A percentile compares a stretch with the other conserved stretches of the same genome.
Evolutionary conservation across 2,797 vertebrate genomes (phyloP).

Genomic region (Remorina albescens): DNA sequence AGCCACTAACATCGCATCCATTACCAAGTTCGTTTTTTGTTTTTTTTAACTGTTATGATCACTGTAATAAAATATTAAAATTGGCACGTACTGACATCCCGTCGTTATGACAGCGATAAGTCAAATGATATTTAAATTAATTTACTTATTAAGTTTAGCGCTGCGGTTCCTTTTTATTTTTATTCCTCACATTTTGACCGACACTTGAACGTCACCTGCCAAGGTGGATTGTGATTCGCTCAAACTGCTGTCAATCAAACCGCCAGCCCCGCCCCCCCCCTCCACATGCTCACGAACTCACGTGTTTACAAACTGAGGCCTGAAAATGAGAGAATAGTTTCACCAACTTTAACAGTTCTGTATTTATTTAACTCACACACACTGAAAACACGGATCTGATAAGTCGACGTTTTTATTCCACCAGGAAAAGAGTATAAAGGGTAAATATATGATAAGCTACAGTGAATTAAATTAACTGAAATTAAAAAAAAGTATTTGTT

Average conservation of each 20-base stretch:
- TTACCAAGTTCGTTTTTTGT: no score
- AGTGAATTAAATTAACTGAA: no score
- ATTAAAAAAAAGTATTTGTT: no score
- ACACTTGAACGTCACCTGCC: conserved; percentile 13
- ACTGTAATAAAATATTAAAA: not conserved
- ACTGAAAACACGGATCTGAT: no score
- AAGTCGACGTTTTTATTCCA: no score
- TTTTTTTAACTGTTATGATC: not conserved
- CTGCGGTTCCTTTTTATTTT: fast-evolving
- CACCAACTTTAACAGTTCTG: no score
- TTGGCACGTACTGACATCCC: fast-evolving
- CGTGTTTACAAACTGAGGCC: not conserved
- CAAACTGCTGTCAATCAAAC: conserved; percentile 23
- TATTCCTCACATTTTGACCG: not conserved
- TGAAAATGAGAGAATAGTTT: not conserved
- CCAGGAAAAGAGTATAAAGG: no score
- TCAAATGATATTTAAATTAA: not conserved
- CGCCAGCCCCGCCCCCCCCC: conserved; percentile 15
- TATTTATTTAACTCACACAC: no score
- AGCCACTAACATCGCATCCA: no score
- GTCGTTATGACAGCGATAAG: fast-evolving
- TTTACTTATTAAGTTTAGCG: not conserved
- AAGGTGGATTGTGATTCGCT: conserved; percentile 13
- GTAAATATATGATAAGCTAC: no score
- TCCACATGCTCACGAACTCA: conserved; percentile 13